Evolutionary conservation across 2,113 vertebrate species (phyloP).

Genomic region (Pseudorectes ferrugineus): DNA sequence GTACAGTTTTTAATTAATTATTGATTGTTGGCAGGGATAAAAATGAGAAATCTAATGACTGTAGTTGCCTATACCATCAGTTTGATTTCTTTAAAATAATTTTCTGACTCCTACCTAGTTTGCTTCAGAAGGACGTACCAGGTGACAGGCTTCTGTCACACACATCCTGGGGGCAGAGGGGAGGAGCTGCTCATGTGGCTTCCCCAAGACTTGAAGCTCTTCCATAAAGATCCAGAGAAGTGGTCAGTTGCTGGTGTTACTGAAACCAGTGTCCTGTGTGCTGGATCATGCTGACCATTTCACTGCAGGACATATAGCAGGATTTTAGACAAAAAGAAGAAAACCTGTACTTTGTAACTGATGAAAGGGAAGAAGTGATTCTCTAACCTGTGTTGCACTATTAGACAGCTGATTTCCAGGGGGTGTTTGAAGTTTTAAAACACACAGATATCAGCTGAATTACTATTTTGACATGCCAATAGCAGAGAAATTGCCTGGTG

Average conservation of each 20-base stretch:
- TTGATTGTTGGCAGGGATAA: constrained; percentile 34
- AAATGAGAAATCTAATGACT: background rate
- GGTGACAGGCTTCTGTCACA: background rate
- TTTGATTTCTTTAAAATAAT: constrained; percentile 30
- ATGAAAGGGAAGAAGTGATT: background rate
- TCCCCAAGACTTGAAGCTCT: background rate
- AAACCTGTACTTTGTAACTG: background rate
- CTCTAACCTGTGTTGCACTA: background rate
- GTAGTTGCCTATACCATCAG: background rate
- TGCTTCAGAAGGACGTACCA: background rate
- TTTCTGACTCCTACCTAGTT: background rate
- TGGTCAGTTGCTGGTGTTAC: background rate
- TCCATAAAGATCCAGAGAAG: background rate
- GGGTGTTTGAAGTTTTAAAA: background rate
- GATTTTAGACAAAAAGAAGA: background rate
- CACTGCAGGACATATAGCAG: background rate
- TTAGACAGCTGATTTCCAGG: background rate
- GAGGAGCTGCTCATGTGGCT: background rate
- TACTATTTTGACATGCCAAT: background rate
- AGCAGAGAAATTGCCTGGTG: background rate
- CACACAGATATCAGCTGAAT: background rate
- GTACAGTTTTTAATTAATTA: constrained; percentile 57
- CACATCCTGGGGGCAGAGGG: background rate
- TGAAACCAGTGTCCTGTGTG: background rate
- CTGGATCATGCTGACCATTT: background rate